Evolutionary conservation across 2,113 vertebrate genomes (phyloP).

Genomic region (Theristicus caerulescens): DNA sequence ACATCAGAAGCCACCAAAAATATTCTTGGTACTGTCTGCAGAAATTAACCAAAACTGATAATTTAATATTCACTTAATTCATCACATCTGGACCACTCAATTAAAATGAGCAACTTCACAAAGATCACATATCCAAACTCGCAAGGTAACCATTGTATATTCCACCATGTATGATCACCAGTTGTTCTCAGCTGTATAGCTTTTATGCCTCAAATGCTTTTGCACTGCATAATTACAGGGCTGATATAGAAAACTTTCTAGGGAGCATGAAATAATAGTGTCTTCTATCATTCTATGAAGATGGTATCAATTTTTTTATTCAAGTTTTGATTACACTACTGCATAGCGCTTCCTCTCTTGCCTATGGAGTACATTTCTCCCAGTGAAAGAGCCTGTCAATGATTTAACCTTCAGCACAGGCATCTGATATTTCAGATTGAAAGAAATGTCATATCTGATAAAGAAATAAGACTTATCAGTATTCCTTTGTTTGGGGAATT

Average conservation of each 20-base stretch:
- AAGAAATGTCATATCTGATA: no score
- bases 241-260: not conserved
- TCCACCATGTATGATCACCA: fast-evolving
- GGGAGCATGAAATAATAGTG: not conserved
- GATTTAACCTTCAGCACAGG: not conserved
- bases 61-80: not conserved
- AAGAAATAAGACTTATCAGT: not conserved
- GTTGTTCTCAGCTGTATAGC: not conserved
- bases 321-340: not conserved
- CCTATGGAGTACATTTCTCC: not conserved
- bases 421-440: not conserved
- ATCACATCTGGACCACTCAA: not conserved
- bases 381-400: not conserved
- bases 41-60: not conserved
- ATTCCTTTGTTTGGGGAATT: not conserved
- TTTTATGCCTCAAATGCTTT: not conserved
- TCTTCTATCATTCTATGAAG: not conserved
- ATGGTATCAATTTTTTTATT: not conserved
- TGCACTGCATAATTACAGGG: not conserved
- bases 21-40: not conserved
- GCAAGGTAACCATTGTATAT: not conserved
- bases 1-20: not conserved
- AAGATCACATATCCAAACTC: not conserved
- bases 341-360: not conserved
- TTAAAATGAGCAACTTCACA: not conserved